These are phyloP conservation scores for Heliothis subflexa DNA, from an alignment of 1,140 invertebrate genomes.

Conservation along the genomic window DNA sequence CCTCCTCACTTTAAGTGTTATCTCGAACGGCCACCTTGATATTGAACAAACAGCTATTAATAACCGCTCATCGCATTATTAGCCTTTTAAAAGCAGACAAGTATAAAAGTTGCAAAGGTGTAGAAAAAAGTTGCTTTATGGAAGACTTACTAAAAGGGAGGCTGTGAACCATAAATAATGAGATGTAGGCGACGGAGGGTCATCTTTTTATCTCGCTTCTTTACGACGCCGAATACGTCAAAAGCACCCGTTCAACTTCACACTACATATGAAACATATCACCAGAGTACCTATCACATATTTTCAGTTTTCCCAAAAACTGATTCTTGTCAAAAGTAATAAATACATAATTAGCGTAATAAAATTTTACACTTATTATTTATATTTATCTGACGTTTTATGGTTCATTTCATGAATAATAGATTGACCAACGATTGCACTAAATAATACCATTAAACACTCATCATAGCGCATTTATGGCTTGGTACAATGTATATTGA, in stretches of 20 bases:
- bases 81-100: slow-evolving; percentile 34
- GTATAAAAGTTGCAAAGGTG: slow-evolving; percentile 39
- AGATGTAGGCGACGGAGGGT: slow-evolving; percentile 64
- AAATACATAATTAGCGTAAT: too few relatives aligned
- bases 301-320: slow-evolving; percentile 10
- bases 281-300: neutral
- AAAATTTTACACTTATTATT: too few relatives aligned
- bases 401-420: slow-evolving; percentile 6
- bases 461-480: slow-evolving; percentile 8
- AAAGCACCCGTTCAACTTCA: slow-evolving; percentile 34
- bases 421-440: slow-evolving; percentile 28
- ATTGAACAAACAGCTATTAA: slow-evolving; percentile 45
- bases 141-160: slow-evolving; percentile 61
- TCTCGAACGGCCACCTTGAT: slow-evolving; percentile 38
- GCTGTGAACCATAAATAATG: slow-evolving; percentile 71
- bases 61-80: slow-evolving; percentile 38
- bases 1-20: slow-evolving; percentile 59
- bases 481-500: slow-evolving; percentile 50
- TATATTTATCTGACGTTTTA: too few relatives aligned
- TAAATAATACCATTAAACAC: slow-evolving; percentile 26
- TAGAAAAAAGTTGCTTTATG: slow-evolving; percentile 45
- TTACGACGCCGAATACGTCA: slow-evolving; percentile 50
- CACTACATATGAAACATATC: neutral
- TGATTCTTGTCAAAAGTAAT: neutral
- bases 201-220: slow-evolving; percentile 62